Evolutionary conservation across 2,888 invertebrate species (phyloP).

Genomic region (Argyra leucocephala): DNA sequence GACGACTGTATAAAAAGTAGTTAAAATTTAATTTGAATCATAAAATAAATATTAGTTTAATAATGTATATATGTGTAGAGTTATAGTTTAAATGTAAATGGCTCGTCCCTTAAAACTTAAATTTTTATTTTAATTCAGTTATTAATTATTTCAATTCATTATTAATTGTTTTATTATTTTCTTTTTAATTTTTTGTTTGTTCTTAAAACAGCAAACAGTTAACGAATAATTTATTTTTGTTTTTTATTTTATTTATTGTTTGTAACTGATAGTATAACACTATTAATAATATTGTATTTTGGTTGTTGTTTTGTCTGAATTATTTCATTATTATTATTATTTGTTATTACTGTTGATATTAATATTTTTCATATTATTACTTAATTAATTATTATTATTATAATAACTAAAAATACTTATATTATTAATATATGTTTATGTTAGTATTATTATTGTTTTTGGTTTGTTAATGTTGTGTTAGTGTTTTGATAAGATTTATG

Average conservation of each 20-base stretch:
- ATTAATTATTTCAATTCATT: not conserved
- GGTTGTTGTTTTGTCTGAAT: too few species aligned
- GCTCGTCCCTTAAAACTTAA: too few species aligned
- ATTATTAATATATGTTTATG: too few species aligned
- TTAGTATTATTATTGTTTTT: not conserved
- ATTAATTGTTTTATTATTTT: not conserved
- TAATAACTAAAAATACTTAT: too few species aligned
- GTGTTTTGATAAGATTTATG: not conserved
- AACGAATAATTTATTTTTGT: not conserved
- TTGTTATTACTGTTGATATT: not conserved
- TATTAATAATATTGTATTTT: too few species aligned
- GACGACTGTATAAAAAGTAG: too few species aligned
- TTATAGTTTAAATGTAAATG: too few species aligned
- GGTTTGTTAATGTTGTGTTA: not conserved
- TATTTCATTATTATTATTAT: too few species aligned
- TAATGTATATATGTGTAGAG: too few species aligned
- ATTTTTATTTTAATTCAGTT: too few species aligned
- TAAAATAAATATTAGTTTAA: too few species aligned
- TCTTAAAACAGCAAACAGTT: slow-evolving; percentile 1
- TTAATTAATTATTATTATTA: not conserved
- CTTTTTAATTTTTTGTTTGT: not conserved
- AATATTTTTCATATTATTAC: not conserved
- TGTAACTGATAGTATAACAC: not conserved
- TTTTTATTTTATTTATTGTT: not conserved
- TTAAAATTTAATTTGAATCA: too few species aligned